Evolutionary conservation across 2,113 vertebrate genomes (phyloP).

Genomic region (Leucoraja erinaceus): DNA sequence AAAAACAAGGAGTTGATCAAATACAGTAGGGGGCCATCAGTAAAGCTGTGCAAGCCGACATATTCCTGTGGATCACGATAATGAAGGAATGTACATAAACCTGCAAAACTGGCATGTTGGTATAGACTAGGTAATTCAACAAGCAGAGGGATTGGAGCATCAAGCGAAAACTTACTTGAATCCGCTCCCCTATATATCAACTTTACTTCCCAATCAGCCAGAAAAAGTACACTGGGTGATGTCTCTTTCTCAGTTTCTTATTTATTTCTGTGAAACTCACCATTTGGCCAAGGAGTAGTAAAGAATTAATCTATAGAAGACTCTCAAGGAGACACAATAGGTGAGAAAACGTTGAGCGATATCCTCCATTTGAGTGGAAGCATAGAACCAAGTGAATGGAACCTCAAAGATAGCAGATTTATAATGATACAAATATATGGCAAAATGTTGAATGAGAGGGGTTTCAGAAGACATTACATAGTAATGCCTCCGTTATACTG

Average conservation of each 20-base stretch:
- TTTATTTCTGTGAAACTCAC: too few species aligned
- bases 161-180: too few species aligned
- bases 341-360: background rate
- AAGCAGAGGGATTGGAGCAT: too few species aligned
- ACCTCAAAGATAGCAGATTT: background rate
- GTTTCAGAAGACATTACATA: background rate
- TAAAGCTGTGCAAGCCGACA: background rate
- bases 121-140: background rate
- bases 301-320: background rate
- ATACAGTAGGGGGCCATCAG: background rate
- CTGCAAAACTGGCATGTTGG: background rate
- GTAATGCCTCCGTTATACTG: too few species aligned
- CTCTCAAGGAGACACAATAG: background rate
- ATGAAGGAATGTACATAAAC: background rate
- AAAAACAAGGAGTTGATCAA: background rate
- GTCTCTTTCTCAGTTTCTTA: too few species aligned
- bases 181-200: too few species aligned
- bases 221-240: too few species aligned
- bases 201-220: too few species aligned
- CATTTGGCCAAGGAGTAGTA: background rate
- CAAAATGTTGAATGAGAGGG: background rate
- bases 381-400: background rate
- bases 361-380: background rate
- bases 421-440: background rate
- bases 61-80: background rate